These are phyloP conservation scores for Morus bassanus DNA, from an alignment of 2,797 vertebrate genomes.

Conservation along the genomic window DNA sequence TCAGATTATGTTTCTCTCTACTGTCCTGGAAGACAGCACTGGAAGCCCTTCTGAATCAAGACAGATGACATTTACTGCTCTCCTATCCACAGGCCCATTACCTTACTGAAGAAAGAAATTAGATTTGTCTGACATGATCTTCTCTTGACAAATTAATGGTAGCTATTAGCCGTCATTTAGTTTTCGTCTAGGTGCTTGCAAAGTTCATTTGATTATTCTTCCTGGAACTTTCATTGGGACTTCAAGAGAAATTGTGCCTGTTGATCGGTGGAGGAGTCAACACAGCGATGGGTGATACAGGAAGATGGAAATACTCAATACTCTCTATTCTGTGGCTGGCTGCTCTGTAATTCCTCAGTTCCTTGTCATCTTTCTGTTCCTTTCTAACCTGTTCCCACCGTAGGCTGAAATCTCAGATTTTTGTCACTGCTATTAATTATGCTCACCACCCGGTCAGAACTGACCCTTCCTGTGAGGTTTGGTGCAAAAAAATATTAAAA, in stretches of 20 bases:
- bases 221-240: background rate
- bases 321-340: background rate
- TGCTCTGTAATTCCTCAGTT: background rate
- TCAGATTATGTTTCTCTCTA: background rate
- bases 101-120: background rate
- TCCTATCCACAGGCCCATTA: background rate
- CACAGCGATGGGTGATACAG: accelerated
- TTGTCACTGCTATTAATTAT: background rate
- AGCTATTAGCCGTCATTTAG: background rate
- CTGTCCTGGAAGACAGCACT: background rate
- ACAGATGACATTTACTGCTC: background rate
- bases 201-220: background rate
- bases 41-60: background rate
- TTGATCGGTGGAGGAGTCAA: background rate
- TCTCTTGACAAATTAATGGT: background rate
- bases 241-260: background rate
- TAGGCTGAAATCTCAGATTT: background rate
- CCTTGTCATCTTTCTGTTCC: background rate
- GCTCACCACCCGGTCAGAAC: background rate
- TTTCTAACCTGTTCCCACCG: background rate
- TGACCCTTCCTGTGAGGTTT: background rate
- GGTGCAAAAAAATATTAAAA: background rate
- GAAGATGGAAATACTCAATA: background rate
- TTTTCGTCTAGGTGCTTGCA: background rate
- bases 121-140: background rate